These are phyloP conservation scores for Erpornis zantholeuca DNA, from an alignment of 2,113 vertebrate genomes.

Conservation along the genomic window DNA sequence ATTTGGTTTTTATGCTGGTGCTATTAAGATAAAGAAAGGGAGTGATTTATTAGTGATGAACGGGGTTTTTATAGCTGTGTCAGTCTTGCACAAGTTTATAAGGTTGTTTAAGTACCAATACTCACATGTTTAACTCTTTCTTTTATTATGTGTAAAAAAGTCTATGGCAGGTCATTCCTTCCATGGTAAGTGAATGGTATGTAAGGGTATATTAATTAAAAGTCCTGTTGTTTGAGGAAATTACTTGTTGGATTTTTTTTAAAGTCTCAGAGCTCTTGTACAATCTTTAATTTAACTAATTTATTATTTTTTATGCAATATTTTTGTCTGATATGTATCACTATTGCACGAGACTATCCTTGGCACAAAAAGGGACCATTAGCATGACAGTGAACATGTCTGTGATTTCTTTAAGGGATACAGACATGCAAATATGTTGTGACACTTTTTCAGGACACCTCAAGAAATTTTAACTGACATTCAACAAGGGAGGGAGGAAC, in stretches of 20 bases:
- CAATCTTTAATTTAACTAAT: background rate
- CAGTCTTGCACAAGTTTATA: background rate
- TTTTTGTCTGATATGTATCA: background rate
- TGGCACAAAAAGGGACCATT: background rate
- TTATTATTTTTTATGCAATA: background rate
- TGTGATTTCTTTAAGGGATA: background rate
- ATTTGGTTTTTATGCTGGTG: background rate
- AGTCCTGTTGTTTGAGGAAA: background rate
- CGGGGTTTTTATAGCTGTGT: background rate
- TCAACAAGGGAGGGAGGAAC: rapidly evolving
- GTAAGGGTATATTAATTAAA: background rate
- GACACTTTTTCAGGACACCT: background rate
- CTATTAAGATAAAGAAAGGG: background rate
- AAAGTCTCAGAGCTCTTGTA: background rate
- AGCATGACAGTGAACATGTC: background rate
- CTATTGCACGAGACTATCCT: background rate
- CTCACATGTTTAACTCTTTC: background rate
- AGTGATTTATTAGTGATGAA: conserved; percentile 9
- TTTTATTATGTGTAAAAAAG: background rate
- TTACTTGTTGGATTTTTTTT: background rate
- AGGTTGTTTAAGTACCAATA: background rate
- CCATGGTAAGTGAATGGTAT: background rate
- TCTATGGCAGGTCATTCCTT: background rate
- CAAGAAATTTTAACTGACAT: background rate
- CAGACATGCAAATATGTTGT: background rate